phyloP scores from a whole-genome alignment of 2,113 vertebrate genomes.

The chimpanzee (Pan troglodytes) region NHGRI_mPanTro3-v2.1_pri NC_072407.2:89273001-89273500 shows the following conservation, averaged over 20 bases:
- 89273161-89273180: no score
- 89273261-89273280: not conserved
- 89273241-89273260: not conserved
- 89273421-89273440: not conserved
- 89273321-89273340: not conserved
- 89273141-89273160: no score
- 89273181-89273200: rapidly evolving
- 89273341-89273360: not conserved
- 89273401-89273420: not conserved
- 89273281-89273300: slow-evolving; percentile 12
- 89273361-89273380: not conserved
- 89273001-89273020: no score
- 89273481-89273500: not conserved
- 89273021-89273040: no score
- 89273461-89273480: not conserved
- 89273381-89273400: not conserved
- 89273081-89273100: no score
- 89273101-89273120: no score
- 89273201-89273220: slow-evolving; percentile 46
- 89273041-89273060: no score
- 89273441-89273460: not conserved
- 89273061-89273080: no score
- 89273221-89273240: not conserved
- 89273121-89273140: no score
- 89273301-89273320: slow-evolving; percentile 34